A percentile compares a stretch with the other conserved stretches of the same genome.
phyloP scores from a whole-genome alignment of 1,140 invertebrate species.

The Octopus sinensis region DNA sequence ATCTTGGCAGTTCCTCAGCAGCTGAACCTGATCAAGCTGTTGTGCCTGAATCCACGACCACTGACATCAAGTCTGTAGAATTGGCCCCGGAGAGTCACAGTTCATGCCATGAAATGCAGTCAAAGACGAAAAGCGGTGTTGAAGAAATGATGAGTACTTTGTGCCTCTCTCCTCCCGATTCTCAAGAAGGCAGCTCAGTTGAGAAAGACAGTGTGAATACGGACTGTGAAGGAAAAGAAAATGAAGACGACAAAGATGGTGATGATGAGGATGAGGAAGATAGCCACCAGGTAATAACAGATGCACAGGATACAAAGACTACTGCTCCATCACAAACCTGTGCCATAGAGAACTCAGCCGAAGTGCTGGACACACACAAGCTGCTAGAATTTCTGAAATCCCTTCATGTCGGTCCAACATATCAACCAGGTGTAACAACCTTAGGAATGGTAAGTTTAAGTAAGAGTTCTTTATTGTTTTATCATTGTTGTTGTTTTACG shows the following conservation, averaged over 20 bases:
- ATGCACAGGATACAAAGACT: conserved; percentile 53
- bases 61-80: no score
- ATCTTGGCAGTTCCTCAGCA: no score
- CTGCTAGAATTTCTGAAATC: conserved; percentile 67
- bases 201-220: no score
- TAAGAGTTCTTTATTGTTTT: neutral
- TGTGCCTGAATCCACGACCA: no score
- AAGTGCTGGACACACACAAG: conserved; percentile 51
- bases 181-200: no score
- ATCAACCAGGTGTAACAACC: conserved; percentile 67
- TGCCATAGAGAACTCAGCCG: conserved; percentile 20
- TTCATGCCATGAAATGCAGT: no score
- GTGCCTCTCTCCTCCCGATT: no score
- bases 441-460: conserved; percentile 72
- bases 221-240: neutral
- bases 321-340: neutral
- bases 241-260: conserved; percentile 15
- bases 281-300: conserved; percentile 29
- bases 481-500: no score
- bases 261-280: conserved; percentile 15
- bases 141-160: no score
- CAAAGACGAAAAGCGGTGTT: no score
- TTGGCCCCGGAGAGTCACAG: no score
- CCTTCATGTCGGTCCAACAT: conserved; percentile 62
- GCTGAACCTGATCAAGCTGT: no score